phyloP scores from a whole-genome alignment of 2,113 vertebrate genomes.

The Neolamprologus cancellatus region DNA sequence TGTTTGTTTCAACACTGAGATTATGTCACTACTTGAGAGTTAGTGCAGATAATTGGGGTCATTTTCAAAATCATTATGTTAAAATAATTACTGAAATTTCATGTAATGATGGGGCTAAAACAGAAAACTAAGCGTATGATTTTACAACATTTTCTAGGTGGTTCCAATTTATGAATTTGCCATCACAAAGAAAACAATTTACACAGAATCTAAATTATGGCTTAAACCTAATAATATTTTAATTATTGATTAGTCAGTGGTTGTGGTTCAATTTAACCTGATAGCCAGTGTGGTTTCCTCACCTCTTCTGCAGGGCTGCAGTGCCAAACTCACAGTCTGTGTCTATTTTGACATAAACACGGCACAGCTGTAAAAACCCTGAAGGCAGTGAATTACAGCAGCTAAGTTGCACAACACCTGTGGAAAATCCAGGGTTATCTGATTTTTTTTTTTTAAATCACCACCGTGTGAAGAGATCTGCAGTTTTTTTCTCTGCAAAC shows the following conservation, averaged over 20 bases:
- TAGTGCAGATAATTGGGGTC: neutral
- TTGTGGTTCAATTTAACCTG: neutral
- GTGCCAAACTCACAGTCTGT: neutral
- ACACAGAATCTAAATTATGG: neutral
- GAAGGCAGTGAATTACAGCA: neutral
- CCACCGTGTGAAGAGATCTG: neutral
- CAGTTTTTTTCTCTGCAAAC: neutral
- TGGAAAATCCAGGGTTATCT: neutral
- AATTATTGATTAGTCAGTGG: neutral
- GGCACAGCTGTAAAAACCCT: neutral
- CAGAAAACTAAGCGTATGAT: neutral
- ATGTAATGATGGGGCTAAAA: neutral
- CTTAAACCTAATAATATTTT: neutral
- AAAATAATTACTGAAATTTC: neutral
- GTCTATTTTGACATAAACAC: neutral
- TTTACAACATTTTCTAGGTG: neutral
- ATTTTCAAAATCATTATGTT: neutral
- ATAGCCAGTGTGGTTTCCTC: neutral
- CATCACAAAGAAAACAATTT: neutral
- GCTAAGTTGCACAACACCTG: neutral
- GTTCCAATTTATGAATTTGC: neutral
- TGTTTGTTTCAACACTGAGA: neutral
- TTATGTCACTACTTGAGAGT: neutral
- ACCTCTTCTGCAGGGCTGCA: neutral
- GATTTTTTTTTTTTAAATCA: accelerated